phyloP scores from a whole-genome alignment of 2,888 invertebrate genomes.

The Argyresthia goedartella region DNA sequence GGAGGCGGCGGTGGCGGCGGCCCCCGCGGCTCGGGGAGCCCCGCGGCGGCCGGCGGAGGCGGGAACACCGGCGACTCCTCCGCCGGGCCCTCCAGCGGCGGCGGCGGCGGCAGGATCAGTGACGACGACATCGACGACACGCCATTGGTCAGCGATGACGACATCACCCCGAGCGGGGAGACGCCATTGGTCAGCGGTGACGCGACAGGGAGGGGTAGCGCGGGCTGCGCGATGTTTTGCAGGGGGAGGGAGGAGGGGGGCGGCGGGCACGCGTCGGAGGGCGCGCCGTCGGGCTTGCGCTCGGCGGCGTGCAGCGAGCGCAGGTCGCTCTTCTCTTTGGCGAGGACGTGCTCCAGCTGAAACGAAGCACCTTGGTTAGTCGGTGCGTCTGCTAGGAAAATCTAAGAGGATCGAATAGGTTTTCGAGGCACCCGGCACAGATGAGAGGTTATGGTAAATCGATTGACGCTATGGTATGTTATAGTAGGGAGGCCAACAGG shows the following conservation, averaged over 20 bases:
- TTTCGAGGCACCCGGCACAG: too few relatives aligned
- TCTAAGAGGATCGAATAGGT: too few relatives aligned
- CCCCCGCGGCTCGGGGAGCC: conserved; percentile 82
- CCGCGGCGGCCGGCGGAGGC: conserved; percentile 45
- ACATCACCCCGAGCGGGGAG: conserved; percentile 16
- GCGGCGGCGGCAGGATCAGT: conserved; percentile 39
- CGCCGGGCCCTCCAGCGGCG: conserved; percentile 25
- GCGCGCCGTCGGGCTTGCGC: conserved; percentile 58
- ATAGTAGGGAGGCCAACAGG: too few relatives aligned
- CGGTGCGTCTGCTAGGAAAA: too few relatives aligned
- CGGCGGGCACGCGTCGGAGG: conserved; percentile 50
- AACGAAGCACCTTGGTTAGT: too few relatives aligned
- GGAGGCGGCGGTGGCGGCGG: conserved; percentile 81
- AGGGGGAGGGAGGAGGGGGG: conserved; percentile 38
- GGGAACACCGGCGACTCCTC: conserved; percentile 42
- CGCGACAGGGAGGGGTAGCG: conserved; percentile 14
- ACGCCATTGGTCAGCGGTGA: conserved; percentile 18
- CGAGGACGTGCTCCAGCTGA: conserved; percentile 57
- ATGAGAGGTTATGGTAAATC: too few relatives aligned
- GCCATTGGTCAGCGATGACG: conserved; percentile 24
- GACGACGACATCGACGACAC: conserved; percentile 24
- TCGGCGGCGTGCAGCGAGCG: conserved; percentile 38
- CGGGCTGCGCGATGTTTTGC: conserved; percentile 30
- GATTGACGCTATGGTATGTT: too few relatives aligned
- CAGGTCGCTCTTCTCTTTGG: conserved; percentile 55